A percentile compares a stretch with the other conserved stretches of the same genome.
These are phyloP conservation scores for Clarias laeviceps DNA, from an alignment of 2,797 vertebrate genomes.

Conservation along the genomic window DNA sequence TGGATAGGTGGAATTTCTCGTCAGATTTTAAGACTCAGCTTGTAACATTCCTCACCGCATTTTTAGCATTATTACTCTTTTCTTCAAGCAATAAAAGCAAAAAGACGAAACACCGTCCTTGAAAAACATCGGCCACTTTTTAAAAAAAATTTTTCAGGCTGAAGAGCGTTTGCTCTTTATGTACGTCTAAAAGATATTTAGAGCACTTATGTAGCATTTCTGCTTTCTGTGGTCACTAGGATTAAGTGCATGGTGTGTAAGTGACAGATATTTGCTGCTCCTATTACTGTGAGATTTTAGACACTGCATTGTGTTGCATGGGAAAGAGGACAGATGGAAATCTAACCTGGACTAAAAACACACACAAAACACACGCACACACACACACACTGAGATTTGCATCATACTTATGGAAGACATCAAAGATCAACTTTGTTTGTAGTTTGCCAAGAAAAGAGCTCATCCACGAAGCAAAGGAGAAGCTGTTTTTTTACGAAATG, in stretches of 20 bases:
- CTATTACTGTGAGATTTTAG: slow-evolving; percentile 62
- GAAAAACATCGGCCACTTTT: not conserved
- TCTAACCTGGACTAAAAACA: slow-evolving; percentile 64
- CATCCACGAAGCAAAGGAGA: slow-evolving; percentile 24
- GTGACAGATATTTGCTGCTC: slow-evolving; percentile 64
- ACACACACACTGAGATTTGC: slow-evolving; percentile 16
- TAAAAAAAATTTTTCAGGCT: not conserved
- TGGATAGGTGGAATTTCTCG: no score
- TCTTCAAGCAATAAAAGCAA: not conserved
- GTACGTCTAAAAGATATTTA: not conserved
- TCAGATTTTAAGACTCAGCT: no score
- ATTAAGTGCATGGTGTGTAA: slow-evolving; percentile 38
- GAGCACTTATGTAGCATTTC: not conserved
- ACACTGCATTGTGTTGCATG: slow-evolving; percentile 76
- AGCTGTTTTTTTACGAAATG: slow-evolving; percentile 28
- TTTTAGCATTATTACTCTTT: no score
- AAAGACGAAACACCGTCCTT: not conserved
- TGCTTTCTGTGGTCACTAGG: not conserved
- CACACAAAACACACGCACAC: not conserved
- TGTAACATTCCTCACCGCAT: no score
- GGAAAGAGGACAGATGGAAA: slow-evolving; percentile 77
- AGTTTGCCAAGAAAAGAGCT: slow-evolving; percentile 14
- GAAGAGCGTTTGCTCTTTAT: not conserved
- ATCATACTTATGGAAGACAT: slow-evolving; percentile 37
- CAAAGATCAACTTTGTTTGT: slow-evolving; percentile 39